These are phyloP conservation scores for Choloepus didactylus DNA, from an alignment of 2,797 vertebrate genomes.

Conservation along the genomic window DNA sequence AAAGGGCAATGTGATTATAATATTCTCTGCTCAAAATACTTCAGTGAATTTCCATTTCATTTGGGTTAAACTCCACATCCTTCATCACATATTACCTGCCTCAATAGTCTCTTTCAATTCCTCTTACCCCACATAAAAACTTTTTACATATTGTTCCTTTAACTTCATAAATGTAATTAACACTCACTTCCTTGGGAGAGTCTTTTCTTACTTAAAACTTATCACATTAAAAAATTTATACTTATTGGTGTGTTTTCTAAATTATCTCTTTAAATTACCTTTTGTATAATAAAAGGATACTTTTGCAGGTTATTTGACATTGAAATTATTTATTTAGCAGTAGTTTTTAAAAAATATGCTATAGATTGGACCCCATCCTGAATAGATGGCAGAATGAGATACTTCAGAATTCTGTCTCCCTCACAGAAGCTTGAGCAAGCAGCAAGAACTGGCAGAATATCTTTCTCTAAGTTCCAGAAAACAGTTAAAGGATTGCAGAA, in stretches of 20 bases:
- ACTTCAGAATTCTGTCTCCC: no score
- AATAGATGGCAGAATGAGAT: no score
- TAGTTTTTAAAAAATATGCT: no score
- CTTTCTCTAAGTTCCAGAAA: no score
- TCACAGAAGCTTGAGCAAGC: no score
- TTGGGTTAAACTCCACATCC: not conserved
- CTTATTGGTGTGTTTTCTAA: not conserved
- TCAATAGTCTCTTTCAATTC: not conserved
- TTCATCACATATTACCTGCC: not conserved
- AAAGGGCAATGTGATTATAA: not conserved
- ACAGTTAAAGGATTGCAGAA: no score
- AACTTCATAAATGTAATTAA: not conserved
- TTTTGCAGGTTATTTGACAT: not conserved
- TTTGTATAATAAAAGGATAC: not conserved
- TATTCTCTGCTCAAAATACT: not conserved
- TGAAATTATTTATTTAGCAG: no score
- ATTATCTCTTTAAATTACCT: not conserved
- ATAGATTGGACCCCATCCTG: no score
- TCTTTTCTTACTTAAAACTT: not conserved
- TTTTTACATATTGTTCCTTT: not conserved
- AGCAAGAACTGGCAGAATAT: no score
- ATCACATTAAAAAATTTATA: not conserved
- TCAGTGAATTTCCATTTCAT: not conserved
- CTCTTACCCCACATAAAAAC: not conserved
- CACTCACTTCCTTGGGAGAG: not conserved